phyloP scores from a whole-genome alignment of 1,140 invertebrate species.

The Bombus haemorrhoidalis region DNA sequence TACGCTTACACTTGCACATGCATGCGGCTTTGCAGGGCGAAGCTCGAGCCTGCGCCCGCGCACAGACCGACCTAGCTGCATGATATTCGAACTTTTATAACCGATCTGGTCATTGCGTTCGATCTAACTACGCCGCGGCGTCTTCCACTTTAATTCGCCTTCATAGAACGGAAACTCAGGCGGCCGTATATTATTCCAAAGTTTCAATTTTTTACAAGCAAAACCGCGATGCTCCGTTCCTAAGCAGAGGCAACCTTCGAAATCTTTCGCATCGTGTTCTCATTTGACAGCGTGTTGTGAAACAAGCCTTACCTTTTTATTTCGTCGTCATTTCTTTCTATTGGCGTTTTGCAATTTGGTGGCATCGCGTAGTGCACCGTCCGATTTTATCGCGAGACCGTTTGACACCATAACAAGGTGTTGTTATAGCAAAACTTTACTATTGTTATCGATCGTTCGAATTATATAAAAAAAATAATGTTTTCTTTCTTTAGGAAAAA shows the following conservation, averaged over 20 bases:
- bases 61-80: constrained; percentile 5
- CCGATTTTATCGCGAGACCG: background rate
- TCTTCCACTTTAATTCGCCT: constrained; percentile 49
- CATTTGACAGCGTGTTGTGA: background rate
- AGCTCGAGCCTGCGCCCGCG: background rate
- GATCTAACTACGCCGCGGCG: constrained; percentile 42
- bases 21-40: background rate
- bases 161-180: constrained; percentile 29
- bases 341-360: background rate
- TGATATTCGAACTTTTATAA: constrained; percentile 66
- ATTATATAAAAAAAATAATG: background rate
- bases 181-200: background rate
- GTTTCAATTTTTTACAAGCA: background rate
- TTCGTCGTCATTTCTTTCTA: background rate
- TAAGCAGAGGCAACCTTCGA: background rate
- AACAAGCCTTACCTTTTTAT: background rate
- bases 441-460: background rate
- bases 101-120: constrained; percentile 56
- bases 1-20: constrained; percentile 20
- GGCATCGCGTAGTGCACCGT: background rate
- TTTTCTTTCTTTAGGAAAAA: too few relatives aligned
- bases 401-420: background rate
- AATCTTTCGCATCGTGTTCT: background rate
- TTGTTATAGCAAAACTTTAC: background rate
- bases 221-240: too few relatives aligned